Conservation (phyloP, 1,140 invertebrate species). For the Anastrepha obliqua region DNA sequence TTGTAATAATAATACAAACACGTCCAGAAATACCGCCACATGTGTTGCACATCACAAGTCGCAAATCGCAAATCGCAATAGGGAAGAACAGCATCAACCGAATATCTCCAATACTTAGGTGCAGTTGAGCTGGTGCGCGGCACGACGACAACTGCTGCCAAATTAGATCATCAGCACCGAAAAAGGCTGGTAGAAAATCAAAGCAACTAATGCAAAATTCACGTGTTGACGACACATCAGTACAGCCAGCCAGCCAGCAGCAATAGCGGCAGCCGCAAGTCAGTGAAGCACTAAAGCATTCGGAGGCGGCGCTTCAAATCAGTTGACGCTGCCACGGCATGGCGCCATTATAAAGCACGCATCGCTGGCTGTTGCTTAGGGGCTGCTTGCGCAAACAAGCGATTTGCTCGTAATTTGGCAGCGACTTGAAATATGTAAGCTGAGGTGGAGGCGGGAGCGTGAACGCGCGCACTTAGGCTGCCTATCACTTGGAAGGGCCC, state of each 20-base stretch:
- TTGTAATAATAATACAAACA: background rate
- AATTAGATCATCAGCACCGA: constrained; percentile 73
- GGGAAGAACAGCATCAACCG: constrained; percentile 22
- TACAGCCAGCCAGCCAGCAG: constrained; percentile 48
- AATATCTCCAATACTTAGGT: background rate
- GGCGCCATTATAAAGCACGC: constrained; percentile 48
- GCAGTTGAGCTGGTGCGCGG: constrained; percentile 56
- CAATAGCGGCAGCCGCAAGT: constrained; percentile 58
- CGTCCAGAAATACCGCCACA: constrained; percentile 16
- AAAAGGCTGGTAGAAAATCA: constrained; percentile 35
- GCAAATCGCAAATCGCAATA: constrained; percentile 23
- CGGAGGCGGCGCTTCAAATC: constrained; percentile 54
- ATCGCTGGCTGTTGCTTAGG: constrained; percentile 27
- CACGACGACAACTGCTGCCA: constrained; percentile 73
- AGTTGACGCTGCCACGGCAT: constrained; percentile 57
- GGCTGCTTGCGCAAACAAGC: constrained; percentile 36
- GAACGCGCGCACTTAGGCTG: background rate
- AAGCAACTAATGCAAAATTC: constrained; percentile 53
- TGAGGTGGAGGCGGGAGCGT: background rate
- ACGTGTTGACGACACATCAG: constrained; percentile 55
- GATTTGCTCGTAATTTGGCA: constrained; percentile 51
- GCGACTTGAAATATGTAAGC: background rate
- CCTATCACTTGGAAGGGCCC: background rate
- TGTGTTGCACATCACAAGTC: constrained; percentile 37
- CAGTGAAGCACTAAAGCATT: constrained; percentile 61